Base-by-base conservation (phyloP, 2,113 vertebrate species). In the Trogon melanurus region DNA sequence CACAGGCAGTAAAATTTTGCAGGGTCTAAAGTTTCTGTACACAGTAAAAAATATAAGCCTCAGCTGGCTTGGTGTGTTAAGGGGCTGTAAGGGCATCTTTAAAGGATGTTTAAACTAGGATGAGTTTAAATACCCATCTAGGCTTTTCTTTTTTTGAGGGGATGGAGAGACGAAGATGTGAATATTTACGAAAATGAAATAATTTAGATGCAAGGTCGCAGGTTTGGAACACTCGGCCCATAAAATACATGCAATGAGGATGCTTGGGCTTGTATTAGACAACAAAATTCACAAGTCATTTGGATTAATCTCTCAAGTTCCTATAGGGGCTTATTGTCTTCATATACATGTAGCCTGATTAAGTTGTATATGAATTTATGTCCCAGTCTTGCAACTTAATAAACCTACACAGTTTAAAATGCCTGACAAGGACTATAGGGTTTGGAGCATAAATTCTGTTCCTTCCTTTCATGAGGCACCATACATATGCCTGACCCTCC, bases 141-240 rank as follows among this genome's bases (percentile, higher is more conserved):
- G 25, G 25, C 18, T 85, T 64, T 71, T 65, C 16, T 94, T 86
- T 23, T 36, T 36, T 36, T 36, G 36, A 36, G 27, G 34, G 30
- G 29, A 45, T 18, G 41, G 27, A 27, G 25, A 71, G 72, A 56
- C 22, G 45, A 53, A 20, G 11, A 25, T 4, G 18, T 45, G 34
- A 96, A 66, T 89, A 72, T 86, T 92, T 81, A 87, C 69, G 62
- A 81, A 91, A 94, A 85, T 22, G 6, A 60, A 45, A 26, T 67
- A 2, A 79, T 91, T 86, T 65, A 71, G 30, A 80, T 91, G 47
- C 27, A 51, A 45, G 57, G 38, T 66, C 44, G 21, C 75, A 78
- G 12, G 22, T 79, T 70, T 85, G 44, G 29, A 85, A 91, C 88
- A 73, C 29, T 73, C 45, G 20, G 38, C 51, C 71, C 38, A 74